Base-by-base conservation (phyloP, 2,888 invertebrate species). In the Melanotus villosus region DNA sequence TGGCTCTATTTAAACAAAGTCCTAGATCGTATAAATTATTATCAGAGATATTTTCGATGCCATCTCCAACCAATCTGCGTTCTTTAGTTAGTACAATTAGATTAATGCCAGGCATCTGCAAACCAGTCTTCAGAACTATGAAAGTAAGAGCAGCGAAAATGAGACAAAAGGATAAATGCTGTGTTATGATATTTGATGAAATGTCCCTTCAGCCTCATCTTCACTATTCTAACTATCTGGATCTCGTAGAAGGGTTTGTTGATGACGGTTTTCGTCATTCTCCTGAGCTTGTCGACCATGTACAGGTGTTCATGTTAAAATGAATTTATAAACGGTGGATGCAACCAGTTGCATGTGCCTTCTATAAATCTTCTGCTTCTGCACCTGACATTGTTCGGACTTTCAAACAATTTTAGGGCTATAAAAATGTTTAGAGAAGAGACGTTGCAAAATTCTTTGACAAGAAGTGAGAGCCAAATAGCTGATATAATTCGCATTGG, bases 341-440 rank as follows among this genome's bases (percentile, higher is more conserved):
- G 14, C 41, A 43, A 26, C 58, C 58, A 9, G 26, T 59, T 1
- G 21, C 41, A 12, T 58, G n/a, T 30, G 18, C 21, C 14, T 59
- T 59, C 23, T 59, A 26, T n/a, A n/a, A n/a, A n/a, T n/a, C n/a
- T n/a, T n/a, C n/a, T n/a, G n/a, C n/a, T n/a, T n/a, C n/a, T n/a
- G 12, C 57, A 5, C 10, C 18, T 36, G 58, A 58, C 9, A 54
- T 54, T 16, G 54, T 54, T 0, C 14, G 34, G 6, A 36, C 19
- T 7, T 18, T 36, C 7, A 56, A 56, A 19, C 12, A 80, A 80
- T 70, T 50, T 5, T n/a, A n/a, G 41, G 2, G 66, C 47, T 18
- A 52, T 59, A 30, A 59, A 36, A 36, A 10, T 5, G 2, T 19
- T 66, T 10, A 14, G 36, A 1, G 41, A 59, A 18, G 50, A 59